A percentile compares a stretch with the other conserved stretches of the same genome.
Conservation (phyloP, 23 tunicate species). For the Styela clava region DNA sequence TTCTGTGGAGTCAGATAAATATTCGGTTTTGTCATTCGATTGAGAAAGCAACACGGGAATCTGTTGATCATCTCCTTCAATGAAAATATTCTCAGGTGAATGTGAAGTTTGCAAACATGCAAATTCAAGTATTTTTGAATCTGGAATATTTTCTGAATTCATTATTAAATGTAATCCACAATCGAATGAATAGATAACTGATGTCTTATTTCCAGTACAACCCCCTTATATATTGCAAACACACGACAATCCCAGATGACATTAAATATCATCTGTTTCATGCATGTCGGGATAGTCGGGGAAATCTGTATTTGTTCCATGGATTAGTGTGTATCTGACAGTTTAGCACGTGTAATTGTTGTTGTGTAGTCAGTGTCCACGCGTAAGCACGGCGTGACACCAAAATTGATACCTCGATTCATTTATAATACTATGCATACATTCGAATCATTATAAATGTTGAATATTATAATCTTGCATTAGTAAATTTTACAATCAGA, state of each 20-base stretch:
- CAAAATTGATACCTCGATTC: too few species aligned
- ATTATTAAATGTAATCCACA: too few species aligned
- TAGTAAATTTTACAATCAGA: background rate
- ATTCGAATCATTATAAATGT: background rate
- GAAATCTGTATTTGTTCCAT: background rate
- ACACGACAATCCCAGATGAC: background rate
- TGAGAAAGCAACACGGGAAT: background rate
- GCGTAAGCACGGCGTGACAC: background rate
- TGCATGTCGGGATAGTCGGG: background rate
- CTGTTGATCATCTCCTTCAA: background rate
- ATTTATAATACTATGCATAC: too few species aligned
- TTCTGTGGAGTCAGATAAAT: background rate
- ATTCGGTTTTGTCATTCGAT: background rate
- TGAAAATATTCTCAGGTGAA: background rate
- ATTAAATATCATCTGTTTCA: background rate
- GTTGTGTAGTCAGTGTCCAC: background rate
- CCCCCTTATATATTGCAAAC: background rate
- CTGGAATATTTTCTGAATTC: background rate
- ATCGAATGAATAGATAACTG: background rate
- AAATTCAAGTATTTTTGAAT: background rate
- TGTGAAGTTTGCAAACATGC: background rate
- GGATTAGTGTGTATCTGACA: background rate
- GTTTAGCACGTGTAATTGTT: background rate
- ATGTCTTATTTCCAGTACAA: background rate
- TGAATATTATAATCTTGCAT: background rate